Evolutionary conservation across 2,797 vertebrate genomes (phyloP).

Genomic region (Centroberyx gerrardi): DNA sequence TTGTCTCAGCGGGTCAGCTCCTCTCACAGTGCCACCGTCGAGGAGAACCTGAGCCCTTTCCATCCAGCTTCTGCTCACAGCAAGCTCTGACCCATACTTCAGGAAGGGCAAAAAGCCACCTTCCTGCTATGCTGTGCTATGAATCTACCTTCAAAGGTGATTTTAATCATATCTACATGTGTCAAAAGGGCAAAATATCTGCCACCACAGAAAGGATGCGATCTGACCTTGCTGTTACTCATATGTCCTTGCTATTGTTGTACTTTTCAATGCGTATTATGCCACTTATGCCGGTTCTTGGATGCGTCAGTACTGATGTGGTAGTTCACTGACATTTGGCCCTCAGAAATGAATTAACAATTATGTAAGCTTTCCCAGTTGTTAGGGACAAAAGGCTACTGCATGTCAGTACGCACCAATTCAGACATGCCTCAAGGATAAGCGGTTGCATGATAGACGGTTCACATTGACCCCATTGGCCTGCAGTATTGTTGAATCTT

Average conservation of each 20-base stretch:
- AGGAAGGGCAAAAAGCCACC: conserved; percentile 12
- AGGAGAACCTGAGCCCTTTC: conserved; percentile 25
- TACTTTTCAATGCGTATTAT: conserved; percentile 26
- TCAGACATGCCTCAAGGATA: not conserved
- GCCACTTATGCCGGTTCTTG: conserved; percentile 9
- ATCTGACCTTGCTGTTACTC: conserved; percentile 38
- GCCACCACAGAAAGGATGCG: conserved; percentile 6
- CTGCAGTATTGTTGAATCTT: not conserved
- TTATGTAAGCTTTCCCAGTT: no score
- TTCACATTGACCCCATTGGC: conserved; percentile 20
- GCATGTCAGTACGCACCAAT: not conserved
- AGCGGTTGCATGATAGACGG: not conserved
- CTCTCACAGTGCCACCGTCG: conserved; percentile 4
- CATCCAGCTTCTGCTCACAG: conserved; percentile 25
- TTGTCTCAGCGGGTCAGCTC: conserved; percentile 55
- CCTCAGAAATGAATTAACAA: conserved; percentile 37
- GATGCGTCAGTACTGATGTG: conserved; percentile 16
- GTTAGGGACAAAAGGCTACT: not conserved
- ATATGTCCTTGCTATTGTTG: conserved; percentile 22
- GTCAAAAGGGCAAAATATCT: not conserved
- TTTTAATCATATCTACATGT: conserved; percentile 2
- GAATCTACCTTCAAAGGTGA: conserved; percentile 23
- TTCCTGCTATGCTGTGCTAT: conserved; percentile 27
- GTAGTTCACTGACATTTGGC: conserved; percentile 29
- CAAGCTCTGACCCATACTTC: conserved; percentile 31